phyloP scores from a whole-genome alignment of 37 sponge, comb jelly and placozoan genomes.

The Oscarella lobularis region DNA sequence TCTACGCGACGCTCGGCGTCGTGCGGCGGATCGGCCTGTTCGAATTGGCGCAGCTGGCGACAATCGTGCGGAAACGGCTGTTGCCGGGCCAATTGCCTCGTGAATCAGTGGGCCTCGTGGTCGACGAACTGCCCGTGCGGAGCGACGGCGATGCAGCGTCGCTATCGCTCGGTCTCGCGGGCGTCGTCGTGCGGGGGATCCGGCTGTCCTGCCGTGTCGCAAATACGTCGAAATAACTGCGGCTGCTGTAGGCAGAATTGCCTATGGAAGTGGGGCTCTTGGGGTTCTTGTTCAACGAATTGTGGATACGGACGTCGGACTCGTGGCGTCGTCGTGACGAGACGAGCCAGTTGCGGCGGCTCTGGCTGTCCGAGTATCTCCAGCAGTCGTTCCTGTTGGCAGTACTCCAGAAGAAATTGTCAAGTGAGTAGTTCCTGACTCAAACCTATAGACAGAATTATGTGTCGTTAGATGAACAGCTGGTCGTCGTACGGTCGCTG shows the following conservation, averaged over 20 bases:
- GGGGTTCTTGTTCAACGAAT: background rate
- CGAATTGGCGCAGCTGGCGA: too few species aligned
- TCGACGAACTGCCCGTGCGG: background rate
- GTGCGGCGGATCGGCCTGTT: too few species aligned
- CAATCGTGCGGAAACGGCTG: too few species aligned
- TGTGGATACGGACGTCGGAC: background rate
- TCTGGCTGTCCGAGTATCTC: background rate
- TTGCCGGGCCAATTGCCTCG: background rate
- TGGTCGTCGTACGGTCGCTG: background rate
- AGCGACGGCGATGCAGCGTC: background rate
- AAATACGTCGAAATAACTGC: background rate
- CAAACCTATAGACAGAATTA: background rate
- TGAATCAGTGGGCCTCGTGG: background rate
- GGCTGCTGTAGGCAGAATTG: too few species aligned
- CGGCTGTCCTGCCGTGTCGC: background rate
- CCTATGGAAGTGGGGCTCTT: too few species aligned
- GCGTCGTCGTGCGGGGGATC: background rate
- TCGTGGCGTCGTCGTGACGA: background rate
- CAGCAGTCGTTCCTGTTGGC: background rate
- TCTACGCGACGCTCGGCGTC: too few species aligned
- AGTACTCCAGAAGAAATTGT: background rate
- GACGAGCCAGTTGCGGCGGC: background rate
- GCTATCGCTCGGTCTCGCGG: background rate
- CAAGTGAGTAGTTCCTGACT: background rate
- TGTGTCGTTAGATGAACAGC: background rate